Evolutionary conservation across 2,113 vertebrate species (phyloP).

Genomic region (Sinocyclocheilus anophthalmus): DNA sequence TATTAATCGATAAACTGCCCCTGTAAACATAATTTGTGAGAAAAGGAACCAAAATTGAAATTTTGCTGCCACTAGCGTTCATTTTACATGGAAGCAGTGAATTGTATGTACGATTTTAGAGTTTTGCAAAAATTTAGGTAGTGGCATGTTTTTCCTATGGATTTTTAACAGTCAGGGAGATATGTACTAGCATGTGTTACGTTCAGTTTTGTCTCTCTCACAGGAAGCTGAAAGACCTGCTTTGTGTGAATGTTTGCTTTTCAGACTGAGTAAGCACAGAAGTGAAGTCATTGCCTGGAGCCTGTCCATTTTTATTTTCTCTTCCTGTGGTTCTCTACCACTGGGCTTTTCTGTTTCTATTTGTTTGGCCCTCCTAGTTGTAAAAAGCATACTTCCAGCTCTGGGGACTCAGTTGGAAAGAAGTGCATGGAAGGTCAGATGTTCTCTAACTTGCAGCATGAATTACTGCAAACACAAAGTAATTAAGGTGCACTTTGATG

Average conservation of each 20-base stretch:
- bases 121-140: background rate
- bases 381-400: constrained; percentile 12
- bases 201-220: constrained; percentile 13
- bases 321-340: background rate
- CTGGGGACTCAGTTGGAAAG: background rate
- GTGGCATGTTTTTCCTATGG: background rate
- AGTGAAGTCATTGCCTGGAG: background rate
- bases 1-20: background rate
- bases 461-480: constrained; percentile 46
- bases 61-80: background rate
- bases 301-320: constrained; percentile 1
- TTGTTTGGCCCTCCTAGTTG: constrained; percentile 41
- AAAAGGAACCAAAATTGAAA: background rate
- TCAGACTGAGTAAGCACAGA: constrained; percentile 17
- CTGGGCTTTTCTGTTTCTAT: constrained; percentile 26
- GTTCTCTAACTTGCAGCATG: constrained; percentile 26
- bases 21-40: background rate
- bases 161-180: background rate
- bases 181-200: background rate
- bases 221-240: constrained; percentile 21
- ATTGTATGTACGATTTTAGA: background rate
- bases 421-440: constrained; percentile 52
- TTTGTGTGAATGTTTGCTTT: constrained; percentile 20
- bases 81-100: background rate
- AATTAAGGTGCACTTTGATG: constrained; percentile 50